Percentiles rank a stretch among this genome's conserved stretches.
Conservation (phyloP, 23 tunicate genomes). For the Botrylloides violaceus region DNA sequence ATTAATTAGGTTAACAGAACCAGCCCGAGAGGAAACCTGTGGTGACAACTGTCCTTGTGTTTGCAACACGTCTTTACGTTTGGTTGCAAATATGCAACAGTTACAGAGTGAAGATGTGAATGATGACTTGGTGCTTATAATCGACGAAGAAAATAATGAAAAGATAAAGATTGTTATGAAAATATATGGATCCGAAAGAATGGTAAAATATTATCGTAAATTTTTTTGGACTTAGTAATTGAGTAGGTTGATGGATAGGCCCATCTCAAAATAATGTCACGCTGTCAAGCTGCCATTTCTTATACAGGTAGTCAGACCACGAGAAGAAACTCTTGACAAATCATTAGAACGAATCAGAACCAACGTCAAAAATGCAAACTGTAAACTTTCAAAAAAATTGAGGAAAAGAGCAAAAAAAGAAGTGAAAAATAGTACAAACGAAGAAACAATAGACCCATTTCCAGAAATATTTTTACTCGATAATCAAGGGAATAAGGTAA, state of each 20-base stretch:
- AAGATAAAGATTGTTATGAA: slow-evolving; percentile 9
- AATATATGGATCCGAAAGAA: not conserved
- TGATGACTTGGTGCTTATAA: slow-evolving; percentile 4
- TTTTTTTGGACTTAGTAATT: too few species aligned
- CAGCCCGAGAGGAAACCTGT: not conserved
- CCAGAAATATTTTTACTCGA: not conserved
- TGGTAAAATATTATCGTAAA: not conserved
- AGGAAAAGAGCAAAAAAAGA: slow-evolving; percentile 1
- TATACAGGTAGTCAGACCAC: slow-evolving; percentile 24
- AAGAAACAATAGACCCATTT: not conserved
- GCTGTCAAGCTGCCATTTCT: too few species aligned
- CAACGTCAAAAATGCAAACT: slow-evolving; percentile 19
- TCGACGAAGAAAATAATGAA: slow-evolving; percentile 1
- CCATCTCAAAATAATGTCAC: too few species aligned
- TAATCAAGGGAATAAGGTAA: slow-evolving; percentile 12
- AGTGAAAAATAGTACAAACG: not conserved
- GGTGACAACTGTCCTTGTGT: not conserved
- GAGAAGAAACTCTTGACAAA: slow-evolving; percentile 13
- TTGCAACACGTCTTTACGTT: not conserved
- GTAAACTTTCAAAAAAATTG: not conserved
- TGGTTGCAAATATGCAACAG: not conserved
- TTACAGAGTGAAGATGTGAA: not conserved
- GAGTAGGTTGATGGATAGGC: too few species aligned
- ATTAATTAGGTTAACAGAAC: too few species aligned
- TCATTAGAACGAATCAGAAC: slow-evolving; percentile 9